These are phyloP conservation scores for Myotis pilosus DNA, from an alignment of 2,797 vertebrate genomes.

Conservation along the genomic window DNA sequence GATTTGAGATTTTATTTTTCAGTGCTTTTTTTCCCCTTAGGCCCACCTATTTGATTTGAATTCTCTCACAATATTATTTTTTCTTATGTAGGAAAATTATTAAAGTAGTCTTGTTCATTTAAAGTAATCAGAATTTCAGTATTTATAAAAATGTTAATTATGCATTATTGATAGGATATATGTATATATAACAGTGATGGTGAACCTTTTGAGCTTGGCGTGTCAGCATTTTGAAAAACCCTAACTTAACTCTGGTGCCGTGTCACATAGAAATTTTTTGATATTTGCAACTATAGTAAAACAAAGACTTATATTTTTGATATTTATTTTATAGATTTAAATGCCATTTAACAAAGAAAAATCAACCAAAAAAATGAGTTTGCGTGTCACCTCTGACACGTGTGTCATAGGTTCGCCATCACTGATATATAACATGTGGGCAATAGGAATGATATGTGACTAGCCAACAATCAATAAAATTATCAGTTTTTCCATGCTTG, in stretches of 20 bases:
- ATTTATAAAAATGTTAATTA: conserved; percentile 31
- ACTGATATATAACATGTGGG: background rate
- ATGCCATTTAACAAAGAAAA: no score
- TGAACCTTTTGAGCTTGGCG: no score
- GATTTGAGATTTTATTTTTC: conserved; percentile 46
- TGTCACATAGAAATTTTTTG: no score
- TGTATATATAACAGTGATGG: background rate
- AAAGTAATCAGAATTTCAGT: conserved; percentile 21
- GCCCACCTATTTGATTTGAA: background rate
- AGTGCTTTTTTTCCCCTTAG: background rate
- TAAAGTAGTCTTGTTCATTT: conserved; percentile 22
- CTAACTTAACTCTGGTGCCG: no score
- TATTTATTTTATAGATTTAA: no score
- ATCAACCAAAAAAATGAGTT: no score
- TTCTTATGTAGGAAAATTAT: conserved; percentile 11
- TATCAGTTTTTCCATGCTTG: background rate
- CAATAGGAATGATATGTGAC: background rate
- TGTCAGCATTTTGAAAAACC: no score
- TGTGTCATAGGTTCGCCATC: no score
- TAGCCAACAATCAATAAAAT: background rate
- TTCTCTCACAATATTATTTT: background rate
- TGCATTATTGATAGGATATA: background rate
- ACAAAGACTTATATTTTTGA: no score
- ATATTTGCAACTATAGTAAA: no score
- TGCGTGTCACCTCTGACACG: no score